Percentiles rank a stretch among this genome's conserved stretches.
Conservation (phyloP, 1,140 invertebrate species). For the Listronotus bonariensis region DNA sequence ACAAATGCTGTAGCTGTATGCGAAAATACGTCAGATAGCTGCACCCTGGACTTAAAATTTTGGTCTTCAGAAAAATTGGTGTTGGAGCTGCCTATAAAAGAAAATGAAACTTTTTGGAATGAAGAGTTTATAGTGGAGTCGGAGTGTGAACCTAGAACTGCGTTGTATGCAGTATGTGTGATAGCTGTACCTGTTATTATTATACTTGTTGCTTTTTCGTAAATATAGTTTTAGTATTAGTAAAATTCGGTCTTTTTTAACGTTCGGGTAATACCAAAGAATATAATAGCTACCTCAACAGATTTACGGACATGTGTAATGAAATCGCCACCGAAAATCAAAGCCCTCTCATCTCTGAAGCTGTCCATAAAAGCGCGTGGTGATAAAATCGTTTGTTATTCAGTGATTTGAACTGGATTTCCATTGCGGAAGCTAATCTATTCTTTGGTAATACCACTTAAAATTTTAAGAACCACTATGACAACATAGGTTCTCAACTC, state of each 20-base stretch:
- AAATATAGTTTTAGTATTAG: conserved; percentile 18
- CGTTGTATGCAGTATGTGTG: conserved; percentile 71
- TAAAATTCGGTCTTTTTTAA: not conserved
- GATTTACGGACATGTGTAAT: too few relatives aligned
- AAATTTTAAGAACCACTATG: too few relatives aligned
- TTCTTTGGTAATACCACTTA: too few relatives aligned
- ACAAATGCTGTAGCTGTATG: conserved; percentile 63
- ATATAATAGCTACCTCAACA: too few relatives aligned
- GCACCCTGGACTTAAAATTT: conserved; percentile 68
- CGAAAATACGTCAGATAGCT: conserved; percentile 65
- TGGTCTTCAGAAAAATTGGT: conserved; percentile 71
- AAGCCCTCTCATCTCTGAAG: too few relatives aligned
- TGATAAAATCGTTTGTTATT: too few relatives aligned
- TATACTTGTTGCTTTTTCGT: conserved; percentile 70
- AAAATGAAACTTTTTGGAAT: conserved; percentile 71
- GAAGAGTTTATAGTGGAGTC: conserved; percentile 74
- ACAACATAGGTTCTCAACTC: too few relatives aligned
- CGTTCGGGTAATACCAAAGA: not conserved
- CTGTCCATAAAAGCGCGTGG: too few relatives aligned
- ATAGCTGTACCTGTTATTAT: conserved; percentile 72
- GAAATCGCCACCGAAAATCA: too few relatives aligned
- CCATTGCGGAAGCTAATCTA: too few relatives aligned
- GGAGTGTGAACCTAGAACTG: conserved; percentile 73
- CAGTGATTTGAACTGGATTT: too few relatives aligned
- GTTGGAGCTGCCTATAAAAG: conserved; percentile 64